Evolutionary conservation across 2,888 invertebrate species (phyloP).

Genomic region (Drosophila kuntzei): DNA sequence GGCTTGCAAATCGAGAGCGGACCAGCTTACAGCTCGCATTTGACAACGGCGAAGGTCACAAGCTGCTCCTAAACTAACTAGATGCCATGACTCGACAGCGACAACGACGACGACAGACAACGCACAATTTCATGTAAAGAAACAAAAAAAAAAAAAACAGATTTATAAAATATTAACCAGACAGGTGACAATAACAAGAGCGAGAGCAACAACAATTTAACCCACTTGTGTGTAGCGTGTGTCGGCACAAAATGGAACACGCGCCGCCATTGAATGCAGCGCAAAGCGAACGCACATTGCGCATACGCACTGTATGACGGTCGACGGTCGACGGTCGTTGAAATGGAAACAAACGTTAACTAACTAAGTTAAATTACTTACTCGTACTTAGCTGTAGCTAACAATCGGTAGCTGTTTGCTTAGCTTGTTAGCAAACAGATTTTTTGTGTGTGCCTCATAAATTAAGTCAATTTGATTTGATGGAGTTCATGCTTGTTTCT

Average conservation of each 20-base stretch:
- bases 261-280: constrained; percentile 57
- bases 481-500: constrained; percentile 18
- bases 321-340: constrained; percentile 37
- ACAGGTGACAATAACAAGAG: constrained; percentile 79
- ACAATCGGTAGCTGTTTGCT: constrained; percentile 62
- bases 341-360: constrained; percentile 28
- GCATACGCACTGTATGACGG: constrained; percentile 71
- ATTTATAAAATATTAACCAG: constrained; percentile 70
- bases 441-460: constrained; percentile 36
- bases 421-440: constrained; percentile 62
- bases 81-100: constrained; percentile 56
- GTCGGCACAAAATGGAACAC: constrained; percentile 65
- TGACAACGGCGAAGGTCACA: constrained; percentile 66
- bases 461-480: constrained; percentile 48
- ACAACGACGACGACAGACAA: constrained; percentile 27
- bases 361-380: constrained; percentile 41
- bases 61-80: constrained; percentile 49
- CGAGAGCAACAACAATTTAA: constrained; percentile 45
- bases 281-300: constrained; percentile 53
- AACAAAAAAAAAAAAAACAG: constrained; percentile 29
- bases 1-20: constrained; percentile 76
- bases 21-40: constrained; percentile 54
- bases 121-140: constrained; percentile 64
- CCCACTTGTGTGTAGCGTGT: constrained; percentile 59
- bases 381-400: constrained; percentile 35